These are phyloP conservation scores for Phasianus colchicus DNA, from an alignment of 2,113 vertebrate genomes.

Conservation along the genomic window DNA sequence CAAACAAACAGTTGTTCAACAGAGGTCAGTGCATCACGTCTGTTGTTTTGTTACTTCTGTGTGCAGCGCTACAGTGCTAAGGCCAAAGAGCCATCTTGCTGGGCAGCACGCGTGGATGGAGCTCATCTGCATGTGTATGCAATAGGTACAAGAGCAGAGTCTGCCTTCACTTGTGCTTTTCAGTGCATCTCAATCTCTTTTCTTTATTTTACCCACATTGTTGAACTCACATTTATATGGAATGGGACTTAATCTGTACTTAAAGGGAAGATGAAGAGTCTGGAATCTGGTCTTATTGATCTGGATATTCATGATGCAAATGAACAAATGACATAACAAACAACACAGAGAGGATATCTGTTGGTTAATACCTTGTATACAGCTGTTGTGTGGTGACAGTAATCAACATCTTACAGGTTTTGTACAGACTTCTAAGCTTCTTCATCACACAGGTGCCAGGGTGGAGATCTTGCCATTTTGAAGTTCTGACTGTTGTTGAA, in stretches of 20 bases:
- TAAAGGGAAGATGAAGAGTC: not conserved
- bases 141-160: not conserved
- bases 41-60: not conserved
- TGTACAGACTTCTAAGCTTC: not conserved
- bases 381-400: not conserved
- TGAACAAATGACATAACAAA: not conserved
- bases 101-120: rapidly evolving
- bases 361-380: not conserved
- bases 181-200: not conserved
- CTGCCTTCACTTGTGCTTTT: not conserved
- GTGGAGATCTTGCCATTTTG: not conserved
- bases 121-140: not conserved
- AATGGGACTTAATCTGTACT: not conserved
- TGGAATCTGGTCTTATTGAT: not conserved
- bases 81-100: not conserved
- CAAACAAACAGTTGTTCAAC: not conserved
- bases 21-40: not conserved
- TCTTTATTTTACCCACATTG: not conserved
- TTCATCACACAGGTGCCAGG: not conserved
- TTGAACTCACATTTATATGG: not conserved
- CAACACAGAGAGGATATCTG: not conserved
- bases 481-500: not conserved
- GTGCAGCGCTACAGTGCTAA: not conserved
- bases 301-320: constrained; percentile 2
- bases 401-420: not conserved